Conservation (phyloP, 1,140 invertebrate species). For the Cheumatopsyche charites region DNA sequence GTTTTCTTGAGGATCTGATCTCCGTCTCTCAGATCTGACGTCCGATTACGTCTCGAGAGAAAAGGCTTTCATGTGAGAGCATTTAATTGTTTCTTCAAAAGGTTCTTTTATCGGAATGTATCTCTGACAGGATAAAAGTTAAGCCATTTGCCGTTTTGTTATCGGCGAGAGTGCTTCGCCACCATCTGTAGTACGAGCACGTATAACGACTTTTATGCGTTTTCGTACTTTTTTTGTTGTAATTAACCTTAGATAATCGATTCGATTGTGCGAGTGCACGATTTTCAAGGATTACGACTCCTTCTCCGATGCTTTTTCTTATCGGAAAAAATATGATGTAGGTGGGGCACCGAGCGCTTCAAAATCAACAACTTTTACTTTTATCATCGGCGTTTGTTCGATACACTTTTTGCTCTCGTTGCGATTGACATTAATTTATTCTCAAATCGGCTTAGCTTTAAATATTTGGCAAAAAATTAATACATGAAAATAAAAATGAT, state of each 20-base stretch:
- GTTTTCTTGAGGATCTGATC: neutral
- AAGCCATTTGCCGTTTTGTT: slow-evolving; percentile 6
- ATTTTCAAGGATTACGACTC: slow-evolving; percentile 21
- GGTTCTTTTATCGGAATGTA: neutral
- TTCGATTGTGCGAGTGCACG: neutral
- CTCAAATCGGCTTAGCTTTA: neutral
- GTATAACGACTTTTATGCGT: neutral
- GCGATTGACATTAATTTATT: slow-evolving; percentile 42
- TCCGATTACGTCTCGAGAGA: neutral
- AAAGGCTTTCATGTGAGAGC: too few relatives aligned
- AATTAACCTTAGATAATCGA: neutral
- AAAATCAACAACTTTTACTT: slow-evolving; percentile 44
- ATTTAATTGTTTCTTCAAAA: too few relatives aligned
- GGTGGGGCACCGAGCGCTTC: slow-evolving; percentile 3
- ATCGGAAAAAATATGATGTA: neutral
- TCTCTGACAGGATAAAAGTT: slow-evolving; percentile 3
- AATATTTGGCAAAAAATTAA: too few relatives aligned
- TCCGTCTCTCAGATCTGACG: neutral
- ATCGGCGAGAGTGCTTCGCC: too few relatives aligned
- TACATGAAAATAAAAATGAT: too few relatives aligned
- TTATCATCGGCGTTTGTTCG: slow-evolving; percentile 30
- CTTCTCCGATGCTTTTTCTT: neutral
- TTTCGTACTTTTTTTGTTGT: neutral
- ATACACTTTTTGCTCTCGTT: neutral
- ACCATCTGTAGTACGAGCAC: too few relatives aligned